These are phyloP conservation scores for Deilephila porcellus DNA, from an alignment of 2,888 invertebrate genomes.

Conservation along the genomic window DNA sequence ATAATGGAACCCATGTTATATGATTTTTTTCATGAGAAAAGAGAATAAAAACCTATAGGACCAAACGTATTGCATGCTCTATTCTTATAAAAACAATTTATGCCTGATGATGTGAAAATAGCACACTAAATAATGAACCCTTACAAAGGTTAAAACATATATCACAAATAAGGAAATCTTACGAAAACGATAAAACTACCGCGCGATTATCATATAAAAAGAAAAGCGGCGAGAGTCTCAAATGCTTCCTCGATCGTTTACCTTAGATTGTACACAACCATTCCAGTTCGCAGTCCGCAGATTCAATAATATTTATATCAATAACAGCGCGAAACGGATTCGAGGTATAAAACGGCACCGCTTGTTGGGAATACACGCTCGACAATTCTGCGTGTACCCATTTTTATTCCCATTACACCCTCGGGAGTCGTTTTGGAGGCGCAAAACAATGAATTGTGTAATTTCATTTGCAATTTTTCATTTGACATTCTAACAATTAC, in stretches of 20 bases:
- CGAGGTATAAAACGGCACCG: slow-evolving; percentile 30
- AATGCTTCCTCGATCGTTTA: slow-evolving; percentile 11
- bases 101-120: not conserved
- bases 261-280: slow-evolving; percentile 14
- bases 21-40: too few relatives aligned
- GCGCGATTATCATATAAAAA: slow-evolving; percentile 14
- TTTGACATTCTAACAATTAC: slow-evolving; percentile 62
- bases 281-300: slow-evolving; percentile 6
- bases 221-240: not conserved
- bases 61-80: too few relatives aligned
- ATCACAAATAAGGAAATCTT: not conserved
- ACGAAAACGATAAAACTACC: not conserved
- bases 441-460: slow-evolving; percentile 63
- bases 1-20: too few relatives aligned
- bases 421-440: slow-evolving; percentile 52
- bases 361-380: slow-evolving; percentile 26
- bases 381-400: slow-evolving; percentile 46
- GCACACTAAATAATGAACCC: not conserved
- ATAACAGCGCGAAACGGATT: slow-evolving; percentile 30
- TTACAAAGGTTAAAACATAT: not conserved
- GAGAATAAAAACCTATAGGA: too few relatives aligned
- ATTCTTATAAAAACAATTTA: not conserved
- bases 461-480: slow-evolving; percentile 69
- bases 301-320: slow-evolving; percentile 31
- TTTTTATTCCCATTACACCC: slow-evolving; percentile 57